These are phyloP conservation scores for Drosophila nr. fundita DNA, from an alignment of 2,888 invertebrate species.

Conservation along the genomic window DNA sequence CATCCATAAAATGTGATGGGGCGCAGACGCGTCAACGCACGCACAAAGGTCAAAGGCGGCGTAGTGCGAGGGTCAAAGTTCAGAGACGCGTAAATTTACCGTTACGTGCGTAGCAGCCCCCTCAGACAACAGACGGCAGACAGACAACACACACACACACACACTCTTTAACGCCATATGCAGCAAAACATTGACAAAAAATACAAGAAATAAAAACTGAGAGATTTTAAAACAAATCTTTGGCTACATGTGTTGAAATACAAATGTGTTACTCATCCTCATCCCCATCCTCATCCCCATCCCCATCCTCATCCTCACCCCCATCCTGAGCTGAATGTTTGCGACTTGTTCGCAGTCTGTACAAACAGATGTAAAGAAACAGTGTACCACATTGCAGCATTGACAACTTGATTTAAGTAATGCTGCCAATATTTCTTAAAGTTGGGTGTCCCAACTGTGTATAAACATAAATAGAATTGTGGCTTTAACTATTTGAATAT, in stretches of 20 bases:
- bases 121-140: slow-evolving; percentile 14
- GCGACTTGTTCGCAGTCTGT: not conserved
- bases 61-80: slow-evolving; percentile 74
- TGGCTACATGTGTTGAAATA: slow-evolving; percentile 6
- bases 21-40: slow-evolving; percentile 53
- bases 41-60: slow-evolving; percentile 70
- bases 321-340: not conserved
- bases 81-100: slow-evolving; percentile 73
- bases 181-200: slow-evolving; percentile 1
- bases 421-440: not conserved
- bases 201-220: not conserved
- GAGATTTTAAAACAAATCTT: slow-evolving; percentile 3
- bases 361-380: not conserved
- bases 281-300: too few species aligned
- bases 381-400: not conserved
- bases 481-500: not conserved
- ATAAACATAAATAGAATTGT: not conserved
- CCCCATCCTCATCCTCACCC: too few species aligned
- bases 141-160: not conserved
- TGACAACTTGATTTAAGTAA: slow-evolving; percentile 1
- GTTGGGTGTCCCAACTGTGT: not conserved
- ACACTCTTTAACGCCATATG: not conserved
- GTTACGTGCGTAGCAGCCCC: slow-evolving; percentile 51
- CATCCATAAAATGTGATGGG: slow-evolving; percentile 64
- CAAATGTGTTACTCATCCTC: not conserved